Conservation (phyloP, 2,797 vertebrate species). For the Malurus leucopterus region DNA sequence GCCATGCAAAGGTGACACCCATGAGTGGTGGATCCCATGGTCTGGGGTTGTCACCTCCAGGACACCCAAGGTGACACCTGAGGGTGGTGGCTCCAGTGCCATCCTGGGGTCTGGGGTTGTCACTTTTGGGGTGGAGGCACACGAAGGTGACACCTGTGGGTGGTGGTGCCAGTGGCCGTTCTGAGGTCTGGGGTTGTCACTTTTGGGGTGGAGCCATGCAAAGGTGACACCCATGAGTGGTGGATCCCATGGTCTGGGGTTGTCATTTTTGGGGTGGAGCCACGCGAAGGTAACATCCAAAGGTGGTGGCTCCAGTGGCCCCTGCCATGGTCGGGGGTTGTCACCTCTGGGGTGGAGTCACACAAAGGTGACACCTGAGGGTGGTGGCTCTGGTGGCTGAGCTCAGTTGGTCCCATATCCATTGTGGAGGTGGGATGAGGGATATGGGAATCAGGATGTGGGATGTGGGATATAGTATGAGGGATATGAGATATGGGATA, state of each 20-base stretch:
- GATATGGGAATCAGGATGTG: fast-evolving
- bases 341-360: constrained; percentile 11
- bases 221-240: fast-evolving
- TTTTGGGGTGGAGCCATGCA: fast-evolving
- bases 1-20: too few relatives aligned
- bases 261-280: background rate
- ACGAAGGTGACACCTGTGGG: background rate
- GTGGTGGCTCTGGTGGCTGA: background rate
- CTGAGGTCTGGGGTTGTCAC: background rate
- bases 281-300: fast-evolving
- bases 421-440: background rate
- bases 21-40: background rate
- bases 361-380: constrained; percentile 80
- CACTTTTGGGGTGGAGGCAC: fast-evolving
- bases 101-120: fast-evolving
- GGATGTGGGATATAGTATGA: too few relatives aligned
- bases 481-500: background rate
- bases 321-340: too few relatives aligned
- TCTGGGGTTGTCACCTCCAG: fast-evolving
- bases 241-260: background rate
- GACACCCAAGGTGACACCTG: fast-evolving
- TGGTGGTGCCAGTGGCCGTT: background rate
- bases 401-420: fast-evolving
- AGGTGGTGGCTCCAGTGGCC: too few relatives aligned
- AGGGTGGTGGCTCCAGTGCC: background rate